Base-by-base conservation (phyloP, 2,797 vertebrate genomes). In the Sardinella longiceps region DNA sequence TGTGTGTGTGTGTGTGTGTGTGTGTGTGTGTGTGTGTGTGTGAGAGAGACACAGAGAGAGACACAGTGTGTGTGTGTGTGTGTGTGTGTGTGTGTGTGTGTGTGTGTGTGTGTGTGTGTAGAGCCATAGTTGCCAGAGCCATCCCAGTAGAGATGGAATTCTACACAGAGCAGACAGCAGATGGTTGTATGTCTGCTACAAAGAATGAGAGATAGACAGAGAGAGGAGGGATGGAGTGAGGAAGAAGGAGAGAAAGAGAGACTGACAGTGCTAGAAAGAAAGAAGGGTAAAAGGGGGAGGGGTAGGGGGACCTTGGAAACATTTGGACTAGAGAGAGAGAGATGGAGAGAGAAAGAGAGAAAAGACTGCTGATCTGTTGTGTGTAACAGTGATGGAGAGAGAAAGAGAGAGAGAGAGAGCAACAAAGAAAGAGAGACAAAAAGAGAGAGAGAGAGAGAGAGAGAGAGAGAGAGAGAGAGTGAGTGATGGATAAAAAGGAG, bases 401-500 rank as follows among this genome's bases (percentile, higher is more conserved):
- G 39, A 30, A n/a, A 81, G 51, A 20, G 51, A 53, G 18, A 20
- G 51, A 53, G 51, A 53, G 45, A 10, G 45, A 51, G 11, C n/a
- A n/a, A n/a, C n/a, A n/a, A n/a, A n/a, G n/a, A 70, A n/a, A 46
- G 37, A 28, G 39, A 83, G 45, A 46, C 4, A 46, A 10, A 46
- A 10, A 46, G 45, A 46, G 45, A 2, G 50, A 18, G 14, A 18
- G 15, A 4, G 1, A 53, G 15, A 53, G 51, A 53, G 2, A 53
- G 14, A 18, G 51, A 18, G 15, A 53, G 51, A 18, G 15, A 53
- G n/a, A 33, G 30, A 53, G 74, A 53, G 43, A 45, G 63, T 81
- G 82, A 50, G 58, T 53, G 51, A 74, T 66, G 43, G 82, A 70
- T 80, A 60, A 70, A 30, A 23, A 80, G 33, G n/a, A n/a, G n/a